A percentile compares a stretch with the other conserved stretches of the same genome.
These are phyloP conservation scores for Tachyglossus aculeatus DNA, from an alignment of 2,797 vertebrate genomes.

Conservation along the genomic window DNA sequence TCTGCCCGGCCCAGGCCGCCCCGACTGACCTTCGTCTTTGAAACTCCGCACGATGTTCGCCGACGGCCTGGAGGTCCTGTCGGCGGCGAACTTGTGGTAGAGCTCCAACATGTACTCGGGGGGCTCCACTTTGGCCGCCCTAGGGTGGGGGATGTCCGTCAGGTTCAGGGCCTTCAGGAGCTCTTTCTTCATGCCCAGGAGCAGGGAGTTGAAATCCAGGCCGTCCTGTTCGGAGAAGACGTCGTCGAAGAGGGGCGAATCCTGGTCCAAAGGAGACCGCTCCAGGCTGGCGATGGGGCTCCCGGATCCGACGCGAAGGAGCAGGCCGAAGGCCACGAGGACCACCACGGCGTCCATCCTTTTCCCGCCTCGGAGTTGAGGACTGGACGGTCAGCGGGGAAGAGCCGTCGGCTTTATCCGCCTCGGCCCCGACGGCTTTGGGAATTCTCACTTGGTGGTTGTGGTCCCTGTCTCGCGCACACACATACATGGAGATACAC, in stretches of 20 bases:
- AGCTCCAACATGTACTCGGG: constrained; percentile 98
- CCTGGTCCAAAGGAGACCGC: constrained; percentile 79
- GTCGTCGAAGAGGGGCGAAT: constrained; percentile 84
- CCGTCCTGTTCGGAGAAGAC: constrained; percentile 86
- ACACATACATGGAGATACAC: no score
- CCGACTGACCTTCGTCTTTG: constrained; percentile 93
- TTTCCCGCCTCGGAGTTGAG: constrained; percentile 56
- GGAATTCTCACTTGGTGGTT: no score
- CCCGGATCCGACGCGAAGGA: constrained; percentile 70
- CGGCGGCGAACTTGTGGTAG: constrained; percentile 94
- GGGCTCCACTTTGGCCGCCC: constrained; percentile 82
- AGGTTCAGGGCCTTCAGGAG: constrained; percentile 91
- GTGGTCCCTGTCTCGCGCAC: no score
- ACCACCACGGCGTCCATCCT: constrained; percentile 80
- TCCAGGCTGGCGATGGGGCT: constrained; percentile 88
- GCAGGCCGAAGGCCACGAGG: constrained; percentile 65
- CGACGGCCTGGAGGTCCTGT: constrained; percentile 89
- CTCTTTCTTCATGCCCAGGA: constrained; percentile 89
- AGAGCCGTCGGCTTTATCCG: no score
- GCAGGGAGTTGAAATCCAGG: constrained; percentile 83
- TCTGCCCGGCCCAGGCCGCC: background rate
- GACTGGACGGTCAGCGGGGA: constrained; percentile 58
- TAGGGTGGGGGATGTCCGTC: constrained; percentile 79
- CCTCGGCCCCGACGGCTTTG: no score
- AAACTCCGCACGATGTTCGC: constrained; percentile 98